Base-by-base conservation (phyloP, 2,113 vertebrate genomes). In the Aphyosemion australe region DNA sequence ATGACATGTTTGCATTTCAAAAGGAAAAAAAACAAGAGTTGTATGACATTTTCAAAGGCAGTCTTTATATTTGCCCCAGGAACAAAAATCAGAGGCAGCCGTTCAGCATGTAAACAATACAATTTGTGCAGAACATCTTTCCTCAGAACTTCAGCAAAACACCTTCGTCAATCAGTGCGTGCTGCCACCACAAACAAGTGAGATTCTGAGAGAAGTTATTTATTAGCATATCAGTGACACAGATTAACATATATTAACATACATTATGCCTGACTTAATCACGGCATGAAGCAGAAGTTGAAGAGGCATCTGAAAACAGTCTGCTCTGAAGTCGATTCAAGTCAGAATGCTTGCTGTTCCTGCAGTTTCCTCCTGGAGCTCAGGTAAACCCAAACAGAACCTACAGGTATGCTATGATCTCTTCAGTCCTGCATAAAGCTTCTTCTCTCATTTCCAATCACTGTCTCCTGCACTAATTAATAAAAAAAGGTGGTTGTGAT, bases 211-310 rank as follows among this genome's bases (percentile, higher is more conserved):
- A 88, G 86, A 80, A 74, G 86, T 87, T 88, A 67, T 87, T 90
- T 76, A 90, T 92, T 91, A 90, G 81, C 90, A 93, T 93, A 90
- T 89, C 88, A 89, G 84, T 91, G 85, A 88, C 86, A 90, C 79
- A 89, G 90, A 93, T 93, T 91, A 92, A 80, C 89, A 90, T 91
- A 91, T 55, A 92, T 91, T 93, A 89, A 83, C 92, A 92, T 91
- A 90, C 61, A 91, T 91, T 92, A 88, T 46, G 15, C 66, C 55
- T 88, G 83, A 87, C 87, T 89, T 88, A 89, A 87, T 84, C 84
- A 87, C 82, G 78, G 69, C 61, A 72, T 84, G 80, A 75, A 79
- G 78, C 79, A 88, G 78, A 87, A 87, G 56, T 86, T 87, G 87
- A 83, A 91, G 78, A 76, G 67, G 80, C 82, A 86, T 89, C 86